Conservation (phyloP, 2,797 vertebrate genomes). For the Loriculus beryllinus region DNA sequence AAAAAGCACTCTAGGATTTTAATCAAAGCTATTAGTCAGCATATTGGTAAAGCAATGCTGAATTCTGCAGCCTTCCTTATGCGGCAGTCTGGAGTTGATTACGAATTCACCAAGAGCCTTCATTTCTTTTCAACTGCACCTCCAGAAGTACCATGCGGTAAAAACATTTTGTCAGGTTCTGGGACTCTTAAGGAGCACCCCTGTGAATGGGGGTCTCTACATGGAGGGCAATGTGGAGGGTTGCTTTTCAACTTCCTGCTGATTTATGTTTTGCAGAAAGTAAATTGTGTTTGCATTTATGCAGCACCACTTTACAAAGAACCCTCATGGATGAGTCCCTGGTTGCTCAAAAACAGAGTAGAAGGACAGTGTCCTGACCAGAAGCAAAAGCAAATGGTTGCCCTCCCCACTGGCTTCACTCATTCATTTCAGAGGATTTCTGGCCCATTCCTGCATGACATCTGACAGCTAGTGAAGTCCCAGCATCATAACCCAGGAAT, state of each 20-base stretch:
- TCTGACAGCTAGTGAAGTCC: background rate
- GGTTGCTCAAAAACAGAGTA: background rate
- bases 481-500: background rate
- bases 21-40: conserved; percentile 50
- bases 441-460: background rate
- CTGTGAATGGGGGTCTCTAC: background rate
- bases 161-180: background rate
- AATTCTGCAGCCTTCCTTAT: conserved; percentile 12
- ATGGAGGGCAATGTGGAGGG: background rate
- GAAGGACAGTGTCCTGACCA: background rate
- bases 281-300: background rate
- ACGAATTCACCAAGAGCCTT: background rate
- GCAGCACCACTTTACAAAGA: background rate
- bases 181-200: background rate
- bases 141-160: background rate
- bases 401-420: background rate
- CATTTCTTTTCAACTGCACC: background rate
- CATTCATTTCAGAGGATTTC: background rate
- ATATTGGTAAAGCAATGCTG: background rate
- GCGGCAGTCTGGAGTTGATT: conserved; percentile 10
- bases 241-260: background rate
- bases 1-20: conserved; percentile 22
- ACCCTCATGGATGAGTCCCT: background rate
- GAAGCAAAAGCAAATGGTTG: background rate
- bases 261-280: background rate